Evolutionary conservation across 2,113 vertebrate genomes (phyloP).

Genomic region (Octodon degus): DNA sequence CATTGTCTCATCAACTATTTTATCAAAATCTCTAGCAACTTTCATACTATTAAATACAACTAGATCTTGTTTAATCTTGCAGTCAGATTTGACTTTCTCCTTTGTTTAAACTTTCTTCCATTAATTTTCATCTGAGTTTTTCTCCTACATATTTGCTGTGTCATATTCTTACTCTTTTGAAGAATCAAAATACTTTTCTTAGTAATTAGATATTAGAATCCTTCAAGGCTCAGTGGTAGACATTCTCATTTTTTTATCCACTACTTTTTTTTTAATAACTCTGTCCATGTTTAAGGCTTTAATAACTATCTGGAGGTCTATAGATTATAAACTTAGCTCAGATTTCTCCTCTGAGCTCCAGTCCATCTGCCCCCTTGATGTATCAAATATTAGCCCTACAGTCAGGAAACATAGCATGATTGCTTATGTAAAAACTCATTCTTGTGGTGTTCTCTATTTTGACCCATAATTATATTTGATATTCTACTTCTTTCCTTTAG

Average conservation of each 20-base stretch:
- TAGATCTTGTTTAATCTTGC: conserved; percentile 31
- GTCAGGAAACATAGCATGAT: not conserved
- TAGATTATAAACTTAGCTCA: conserved; percentile 37
- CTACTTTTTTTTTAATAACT: conserved; percentile 13
- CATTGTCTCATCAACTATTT: not conserved
- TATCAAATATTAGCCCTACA: conserved; percentile 40
- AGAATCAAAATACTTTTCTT: not conserved
- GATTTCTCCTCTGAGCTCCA: conserved; percentile 37
- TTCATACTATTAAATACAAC: not conserved
- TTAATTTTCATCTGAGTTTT: conserved; percentile 32
- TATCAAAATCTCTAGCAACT: not conserved
- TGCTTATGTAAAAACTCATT: not conserved
- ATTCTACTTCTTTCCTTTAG: not conserved
- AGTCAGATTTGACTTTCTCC: not conserved
- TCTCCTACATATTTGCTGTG: not conserved
- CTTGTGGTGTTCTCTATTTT: not conserved
- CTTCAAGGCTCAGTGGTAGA: conserved; percentile 1
- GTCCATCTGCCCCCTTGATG: not conserved
- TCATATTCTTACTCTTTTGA: not conserved
- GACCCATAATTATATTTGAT: not conserved
- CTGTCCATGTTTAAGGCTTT: not conserved
- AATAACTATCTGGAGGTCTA: conserved; percentile 26
- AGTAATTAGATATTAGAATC: conserved; percentile 46
- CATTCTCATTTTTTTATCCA: not conserved
- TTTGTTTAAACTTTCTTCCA: not conserved